Evolutionary conservation across 64 coral and sea anemone species (phyloP), one percentile per base, ranked within the genome.

Genomic region (Platygyra sinensis): DNA sequence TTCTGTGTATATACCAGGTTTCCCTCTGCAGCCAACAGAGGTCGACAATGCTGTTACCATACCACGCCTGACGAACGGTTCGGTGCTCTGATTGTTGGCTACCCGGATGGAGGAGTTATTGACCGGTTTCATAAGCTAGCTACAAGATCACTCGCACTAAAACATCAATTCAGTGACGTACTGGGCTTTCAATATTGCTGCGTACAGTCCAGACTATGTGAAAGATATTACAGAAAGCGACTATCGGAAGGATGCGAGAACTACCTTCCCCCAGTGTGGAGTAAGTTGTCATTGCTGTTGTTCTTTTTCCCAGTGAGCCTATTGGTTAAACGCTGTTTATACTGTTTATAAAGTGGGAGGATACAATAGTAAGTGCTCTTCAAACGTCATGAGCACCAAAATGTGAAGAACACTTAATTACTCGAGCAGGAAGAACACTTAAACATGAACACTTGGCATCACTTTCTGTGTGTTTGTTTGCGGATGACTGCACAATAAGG

Each of bases 1-100:
- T 50, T 30, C 52, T 89, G 88, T 89, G 88, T 77, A 2, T 80
- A 80, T 60, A 80, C 88, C 16, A 90, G 59, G 20, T 80, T 78
- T 17, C 32, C 49, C 42, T 90, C 75, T 10, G 9, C 46, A 8
- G 62, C 27, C 60, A 64, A 12, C 17, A 80, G 88, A 63, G 59
- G 74, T 18, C 88, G 78, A 46, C 10, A 90, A 29, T 90, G 88
- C 25, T 90, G 88, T 73, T 90, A 90, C 30, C 52, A 63, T 31
- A 50, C 27, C 39, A 65, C 72, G 63, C 33, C 22, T 39, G 19
- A 62, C 15, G 65, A 12, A 10, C 54, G 71, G 14, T 80, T 46
- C 20, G 88, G 88, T 4, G 64, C 88, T 1, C 55, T 90, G 12
- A 52, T 90, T 11, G 76, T 82, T 55, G 89, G 89, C 6, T 65